Percentiles rank a stretch among this genome's conserved stretches.
phyloP scores from a whole-genome alignment of 2,113 vertebrate species.

The Theristicus caerulescens region DNA sequence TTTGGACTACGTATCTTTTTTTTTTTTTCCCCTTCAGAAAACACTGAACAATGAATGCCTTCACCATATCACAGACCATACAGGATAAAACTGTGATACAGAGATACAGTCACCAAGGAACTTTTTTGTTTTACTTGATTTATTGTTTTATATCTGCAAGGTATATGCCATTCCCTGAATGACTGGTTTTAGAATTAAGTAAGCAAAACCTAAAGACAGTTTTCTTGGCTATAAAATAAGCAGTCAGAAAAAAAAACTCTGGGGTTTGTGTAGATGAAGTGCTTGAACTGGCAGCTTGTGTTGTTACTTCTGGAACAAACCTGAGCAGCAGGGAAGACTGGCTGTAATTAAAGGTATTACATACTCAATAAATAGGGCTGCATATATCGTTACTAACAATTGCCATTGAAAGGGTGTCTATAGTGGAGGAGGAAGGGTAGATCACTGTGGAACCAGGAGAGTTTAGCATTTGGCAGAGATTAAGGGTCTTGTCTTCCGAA shows the following conservation, averaged over 20 bases:
- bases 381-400: background rate
- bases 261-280: constrained; percentile 4
- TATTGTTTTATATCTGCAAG: background rate
- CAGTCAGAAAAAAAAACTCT: background rate
- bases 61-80: background rate
- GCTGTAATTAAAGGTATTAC: background rate
- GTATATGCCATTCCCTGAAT: background rate
- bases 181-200: background rate
- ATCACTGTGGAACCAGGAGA: background rate
- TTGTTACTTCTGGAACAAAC: constrained; percentile 34
- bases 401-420: background rate
- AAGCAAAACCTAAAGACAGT: background rate
- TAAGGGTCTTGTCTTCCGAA: background rate
- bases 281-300: constrained; percentile 27
- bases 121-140: background rate
- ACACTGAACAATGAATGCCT: background rate
- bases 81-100: background rate
- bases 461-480: background rate
- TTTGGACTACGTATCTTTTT: background rate
- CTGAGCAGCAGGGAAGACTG: background rate
- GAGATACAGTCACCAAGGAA: background rate
- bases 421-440: background rate
- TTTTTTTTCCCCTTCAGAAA: background rate
- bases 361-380: background rate
- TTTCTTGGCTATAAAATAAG: background rate